These are phyloP conservation scores for Xiphorhynchus elegans DNA, from an alignment of 2,113 vertebrate genomes.

Conservation along the genomic window DNA sequence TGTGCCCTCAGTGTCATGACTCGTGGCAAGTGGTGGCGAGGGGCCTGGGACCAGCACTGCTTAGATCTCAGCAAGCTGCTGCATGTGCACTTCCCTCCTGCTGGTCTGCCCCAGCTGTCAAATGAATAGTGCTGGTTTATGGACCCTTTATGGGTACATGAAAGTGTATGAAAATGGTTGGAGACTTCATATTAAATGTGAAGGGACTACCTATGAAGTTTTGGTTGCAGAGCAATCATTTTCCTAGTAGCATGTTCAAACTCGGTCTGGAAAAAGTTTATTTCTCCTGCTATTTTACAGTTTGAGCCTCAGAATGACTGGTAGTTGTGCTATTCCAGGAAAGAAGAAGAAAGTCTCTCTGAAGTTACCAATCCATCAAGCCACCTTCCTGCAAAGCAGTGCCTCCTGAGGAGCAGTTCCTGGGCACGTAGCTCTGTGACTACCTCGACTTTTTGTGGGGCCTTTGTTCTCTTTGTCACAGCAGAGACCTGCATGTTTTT, in stretches of 20 bases:
- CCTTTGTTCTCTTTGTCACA: not conserved
- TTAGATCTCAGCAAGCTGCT: not conserved
- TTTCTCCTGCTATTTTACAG: not conserved
- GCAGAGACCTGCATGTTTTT: not conserved
- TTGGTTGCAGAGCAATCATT: not conserved
- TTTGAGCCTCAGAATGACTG: not conserved
- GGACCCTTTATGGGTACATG: not conserved
- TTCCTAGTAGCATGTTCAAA: not conserved
- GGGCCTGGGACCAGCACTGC: not conserved
- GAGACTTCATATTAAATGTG: not conserved
- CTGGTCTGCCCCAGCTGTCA: not conserved
- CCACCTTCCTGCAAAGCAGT: not conserved
- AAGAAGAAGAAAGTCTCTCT: not conserved
- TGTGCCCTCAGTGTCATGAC: not conserved
- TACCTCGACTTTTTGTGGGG: not conserved
- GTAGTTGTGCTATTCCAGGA: not conserved
- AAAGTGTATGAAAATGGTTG: not conserved
- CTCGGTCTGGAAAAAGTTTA: not conserved
- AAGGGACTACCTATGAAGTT: not conserved
- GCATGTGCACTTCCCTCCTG: not conserved
- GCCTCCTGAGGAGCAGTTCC: not conserved
- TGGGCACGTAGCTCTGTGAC: not conserved
- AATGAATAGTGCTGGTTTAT: not conserved
- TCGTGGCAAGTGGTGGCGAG: accelerated
- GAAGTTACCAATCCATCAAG: not conserved